Conservation (phyloP, 2,797 vertebrate genomes). For the Scolopax rusticola region DNA sequence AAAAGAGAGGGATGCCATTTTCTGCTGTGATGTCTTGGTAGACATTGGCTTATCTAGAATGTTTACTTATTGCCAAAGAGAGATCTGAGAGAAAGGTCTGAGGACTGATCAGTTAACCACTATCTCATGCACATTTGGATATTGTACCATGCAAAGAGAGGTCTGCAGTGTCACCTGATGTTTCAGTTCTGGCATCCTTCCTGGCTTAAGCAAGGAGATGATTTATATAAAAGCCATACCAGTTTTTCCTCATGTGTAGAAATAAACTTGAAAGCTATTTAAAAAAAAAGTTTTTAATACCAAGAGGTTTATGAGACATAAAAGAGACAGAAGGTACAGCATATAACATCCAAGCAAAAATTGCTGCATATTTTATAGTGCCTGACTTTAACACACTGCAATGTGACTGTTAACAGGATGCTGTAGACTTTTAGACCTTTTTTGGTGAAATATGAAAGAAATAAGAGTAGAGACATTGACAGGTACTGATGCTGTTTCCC, state of each 20-base stretch:
- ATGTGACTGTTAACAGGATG: neutral
- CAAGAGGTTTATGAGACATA: neutral
- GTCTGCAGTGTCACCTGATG: conserved; percentile 35
- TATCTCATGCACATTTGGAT: conserved; percentile 48
- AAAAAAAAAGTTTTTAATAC: neutral
- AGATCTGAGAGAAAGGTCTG: neutral
- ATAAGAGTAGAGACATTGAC: neutral
- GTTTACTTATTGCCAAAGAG: neutral
- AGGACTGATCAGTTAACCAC: conserved; percentile 43
- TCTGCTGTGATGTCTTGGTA: neutral
- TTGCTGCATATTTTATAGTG: neutral
- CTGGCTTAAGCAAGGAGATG: conserved; percentile 54
- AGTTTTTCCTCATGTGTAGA: neutral
- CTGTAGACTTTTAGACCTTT: neutral
- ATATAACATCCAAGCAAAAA: neutral
- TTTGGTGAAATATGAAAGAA: neutral
- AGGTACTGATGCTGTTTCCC: neutral
- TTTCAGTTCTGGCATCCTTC: conserved; percentile 51
- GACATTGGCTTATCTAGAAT: neutral
- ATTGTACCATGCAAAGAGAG: neutral
- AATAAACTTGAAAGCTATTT: conserved; percentile 4
- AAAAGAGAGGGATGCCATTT: neutral
- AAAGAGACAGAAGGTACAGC: neutral
- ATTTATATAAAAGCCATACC: conserved; percentile 50
- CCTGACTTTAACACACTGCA: neutral